Base-by-base conservation (phyloP, 2,113 vertebrate genomes). In the Eurypyga helias region DNA sequence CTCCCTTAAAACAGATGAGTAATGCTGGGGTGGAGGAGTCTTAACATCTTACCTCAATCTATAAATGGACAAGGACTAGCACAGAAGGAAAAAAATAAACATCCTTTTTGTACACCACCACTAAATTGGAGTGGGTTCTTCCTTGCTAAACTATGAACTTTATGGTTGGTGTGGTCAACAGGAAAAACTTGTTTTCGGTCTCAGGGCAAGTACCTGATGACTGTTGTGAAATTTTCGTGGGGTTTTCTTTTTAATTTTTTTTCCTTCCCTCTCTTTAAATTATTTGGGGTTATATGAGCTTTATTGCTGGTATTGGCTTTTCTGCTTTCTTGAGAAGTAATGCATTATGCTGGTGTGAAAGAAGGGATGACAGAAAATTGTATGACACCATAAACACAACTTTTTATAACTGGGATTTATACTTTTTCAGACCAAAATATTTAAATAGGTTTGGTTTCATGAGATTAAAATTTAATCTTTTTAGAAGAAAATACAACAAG, bases 171-270 rank as follows among this genome's bases (percentile, higher is more conserved):
- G 75, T 94, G 90, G 88, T 90, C 79, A 89, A 90, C 90, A 71
- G 67, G 95, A 94, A 97, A 96, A 96, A 78, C 97, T 89, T 84
- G 97, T 66, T 92, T 89, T 55, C 48, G 36, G 55, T 88, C 75
- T 69, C 19, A 52, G 55, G 85, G 58, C 18, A 9, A 83, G 58
- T 83, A 64, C 21, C 41, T 73, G 58, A 31, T 73, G 60, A 62
- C 41, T 80, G 24, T 13, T 67, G 6, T 52, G 61, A 72, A 81
- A 65, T 23, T 76, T 31, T 75, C 76, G 11, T 86, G n/a, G 18
- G 5, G 17, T 49, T 41, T 38, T 45, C 1, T n/a, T 46, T 65
- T 43, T 52, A 7, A 6, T 1, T 6, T 6, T 26, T 21, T 20
- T 26, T n/a, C 24, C 19, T 45, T 45, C 2, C 1, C 28, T 18